These are phyloP conservation scores for Tanytarsus gracilentus DNA, from an alignment of 2,888 invertebrate species.

Conservation along the genomic window DNA sequence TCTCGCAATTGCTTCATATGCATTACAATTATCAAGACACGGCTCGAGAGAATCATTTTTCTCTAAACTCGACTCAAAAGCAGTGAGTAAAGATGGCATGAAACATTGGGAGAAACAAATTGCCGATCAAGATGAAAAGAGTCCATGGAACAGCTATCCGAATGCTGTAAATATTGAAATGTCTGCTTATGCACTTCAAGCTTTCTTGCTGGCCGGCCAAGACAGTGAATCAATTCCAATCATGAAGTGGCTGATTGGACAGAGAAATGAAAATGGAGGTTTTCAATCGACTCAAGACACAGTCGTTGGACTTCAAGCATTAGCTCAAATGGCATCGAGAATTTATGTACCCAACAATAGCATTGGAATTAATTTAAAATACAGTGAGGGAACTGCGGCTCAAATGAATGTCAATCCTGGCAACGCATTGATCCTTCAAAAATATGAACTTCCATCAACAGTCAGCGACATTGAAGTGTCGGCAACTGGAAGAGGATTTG, in stretches of 20 bases:
- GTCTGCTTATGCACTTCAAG: constrained; percentile 75
- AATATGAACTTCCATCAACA: constrained; percentile 47
- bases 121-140: constrained; percentile 45
- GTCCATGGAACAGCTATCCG: constrained; percentile 52
- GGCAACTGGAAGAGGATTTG: constrained; percentile 73
- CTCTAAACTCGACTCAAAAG: constrained; percentile 45
- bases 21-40: constrained; percentile 65
- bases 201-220: background rate
- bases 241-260: constrained; percentile 62
- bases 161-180: constrained; percentile 66
- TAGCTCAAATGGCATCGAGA: constrained; percentile 55
- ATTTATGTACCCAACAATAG: constrained; percentile 44
- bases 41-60: constrained; percentile 58
- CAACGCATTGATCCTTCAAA: constrained; percentile 75
- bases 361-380: constrained; percentile 48
- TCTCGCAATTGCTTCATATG: constrained; percentile 65
- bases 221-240: constrained; percentile 45
- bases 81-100: constrained; percentile 50
- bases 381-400: constrained; percentile 42
- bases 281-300: constrained; percentile 73
- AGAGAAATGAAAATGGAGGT: constrained; percentile 59
- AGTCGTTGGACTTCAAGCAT: constrained; percentile 61
- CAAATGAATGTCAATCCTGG: constrained; percentile 61
- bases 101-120: constrained; percentile 73
- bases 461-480: constrained; percentile 59